phyloP scores from a whole-genome alignment of 2,113 vertebrate species.

The Scytalopus superciliaris region DNA sequence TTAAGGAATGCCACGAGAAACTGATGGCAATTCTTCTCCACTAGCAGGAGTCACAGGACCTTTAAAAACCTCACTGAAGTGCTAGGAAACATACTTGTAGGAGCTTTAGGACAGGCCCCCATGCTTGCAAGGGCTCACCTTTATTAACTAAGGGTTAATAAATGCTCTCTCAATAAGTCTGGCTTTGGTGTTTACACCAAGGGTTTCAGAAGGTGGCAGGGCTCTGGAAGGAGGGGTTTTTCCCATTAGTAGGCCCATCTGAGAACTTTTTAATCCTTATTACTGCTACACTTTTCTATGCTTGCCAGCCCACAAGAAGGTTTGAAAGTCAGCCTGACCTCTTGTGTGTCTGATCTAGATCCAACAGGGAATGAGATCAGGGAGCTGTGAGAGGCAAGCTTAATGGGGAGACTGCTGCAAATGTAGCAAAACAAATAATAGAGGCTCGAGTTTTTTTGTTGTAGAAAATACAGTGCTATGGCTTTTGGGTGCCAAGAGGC shows the following conservation, averaged over 20 bases:
- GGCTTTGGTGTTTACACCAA: background rate
- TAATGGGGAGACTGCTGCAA: conserved; percentile 54
- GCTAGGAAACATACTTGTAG: background rate
- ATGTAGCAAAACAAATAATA: conserved; percentile 65
- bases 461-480: conserved; percentile 56
- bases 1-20: background rate
- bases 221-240: background rate
- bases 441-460: conserved; percentile 40
- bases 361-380: conserved; percentile 60
- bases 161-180: background rate
- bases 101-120: background rate
- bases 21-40: background rate
- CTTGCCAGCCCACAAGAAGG: conserved; percentile 36
- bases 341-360: conserved; percentile 59
- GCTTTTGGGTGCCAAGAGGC: conserved; percentile 54
- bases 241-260: conserved; percentile 1
- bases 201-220: background rate
- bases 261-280: conserved; percentile 49
- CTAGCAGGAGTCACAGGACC: background rate
- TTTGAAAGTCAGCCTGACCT: conserved; percentile 70
- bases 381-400: conserved; percentile 60
- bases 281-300: conserved; percentile 32
- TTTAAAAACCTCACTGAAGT: background rate
- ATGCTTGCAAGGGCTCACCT: background rate
- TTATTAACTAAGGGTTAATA: background rate